phyloP scores from a whole-genome alignment of 53 echinoderm and acorn worm species.

The Echinometra lucunter region DNA sequence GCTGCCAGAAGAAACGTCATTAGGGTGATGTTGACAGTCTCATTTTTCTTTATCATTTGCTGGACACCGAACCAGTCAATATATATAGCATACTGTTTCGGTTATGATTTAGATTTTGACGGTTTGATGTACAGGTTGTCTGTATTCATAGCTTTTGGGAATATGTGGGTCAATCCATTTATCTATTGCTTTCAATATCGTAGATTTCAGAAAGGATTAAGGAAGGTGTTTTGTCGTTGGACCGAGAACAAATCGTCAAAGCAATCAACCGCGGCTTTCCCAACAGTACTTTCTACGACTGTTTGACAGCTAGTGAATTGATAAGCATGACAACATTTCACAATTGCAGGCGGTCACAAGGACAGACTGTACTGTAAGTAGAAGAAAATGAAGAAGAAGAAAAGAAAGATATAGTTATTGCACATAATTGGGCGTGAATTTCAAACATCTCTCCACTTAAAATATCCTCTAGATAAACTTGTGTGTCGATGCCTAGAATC shows the following conservation, averaged over 20 bases:
- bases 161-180: conserved; percentile 62
- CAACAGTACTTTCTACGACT: neutral
- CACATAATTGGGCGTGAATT: too few relatives aligned
- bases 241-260: neutral
- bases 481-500: too few relatives aligned
- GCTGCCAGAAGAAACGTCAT: conserved; percentile 61
- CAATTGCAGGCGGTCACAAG: too few relatives aligned
- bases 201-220: conserved; percentile 49
- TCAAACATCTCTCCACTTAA: too few relatives aligned
- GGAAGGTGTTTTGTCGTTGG: conserved; percentile 45
- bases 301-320: neutral
- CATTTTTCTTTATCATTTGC: conserved; percentile 52
- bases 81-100: conserved; percentile 42
- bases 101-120: neutral
- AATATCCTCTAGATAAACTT: too few relatives aligned
- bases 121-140: conserved; percentile 9
- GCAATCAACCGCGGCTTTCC: conserved; percentile 12
- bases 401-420: too few relatives aligned
- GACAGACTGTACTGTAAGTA: too few relatives aligned
- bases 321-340: too few relatives aligned
- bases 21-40: conserved; percentile 39
- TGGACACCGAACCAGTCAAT: conserved; percentile 56
- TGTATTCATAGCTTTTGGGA: conserved; percentile 45
- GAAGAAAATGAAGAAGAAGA: too few relatives aligned
- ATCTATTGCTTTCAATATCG: conserved; percentile 60